Evolutionary conservation across 1,140 invertebrate genomes (phyloP), one percentile per base, ranked within the genome.

Genomic region (Dermatophagoides farinae): DNA sequence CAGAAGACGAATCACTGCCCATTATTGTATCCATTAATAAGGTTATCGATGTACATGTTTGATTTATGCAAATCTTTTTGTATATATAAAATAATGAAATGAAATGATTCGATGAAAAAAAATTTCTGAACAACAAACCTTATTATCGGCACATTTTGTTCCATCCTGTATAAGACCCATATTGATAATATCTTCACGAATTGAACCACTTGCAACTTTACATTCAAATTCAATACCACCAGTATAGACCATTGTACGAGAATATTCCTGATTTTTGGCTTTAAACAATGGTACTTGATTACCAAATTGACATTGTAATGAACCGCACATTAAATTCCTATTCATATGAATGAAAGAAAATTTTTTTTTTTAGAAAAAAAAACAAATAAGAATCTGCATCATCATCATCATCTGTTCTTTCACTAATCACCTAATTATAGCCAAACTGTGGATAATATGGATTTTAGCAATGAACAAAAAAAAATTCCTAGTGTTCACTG

Each of bases 271-370:
- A 18, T 88, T 83, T 71, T 83, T 70, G 9, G 82, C 84, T 31
- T 61, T 63, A 14, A 37, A 20, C 6, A 82, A 77, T 0, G 89
- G 89, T 66, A 82, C 80, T 25, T 79, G 76, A 68, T 80, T 82
- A 1, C 90, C 90, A 44, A 80, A 78, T 68, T 89, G 83, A 71
- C 89, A 96, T 68, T 93, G 88, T 58, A 93, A 75, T 0, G 88
- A 83, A 2, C 88, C 88, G 70, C 88, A 93, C 62, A 78, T 78
- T 6, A 91, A 82, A 70, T 92, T 88, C 69, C 86, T 88, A 68
- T 31, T 64, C 6, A 44, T 40, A 18, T 49, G 38, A 46, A 38
- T 31, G 41, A 60, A 60, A 59, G 25, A 57, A 31, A 54, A 57
- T 22, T 16, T 39, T 60, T 60, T 31, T 31, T 31, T 31, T 8